A percentile compares a stretch with the other conserved stretches of the same genome.
Conservation (phyloP, 2,797 vertebrate genomes). For the Poeciliopsis paucimaculata region DNA sequence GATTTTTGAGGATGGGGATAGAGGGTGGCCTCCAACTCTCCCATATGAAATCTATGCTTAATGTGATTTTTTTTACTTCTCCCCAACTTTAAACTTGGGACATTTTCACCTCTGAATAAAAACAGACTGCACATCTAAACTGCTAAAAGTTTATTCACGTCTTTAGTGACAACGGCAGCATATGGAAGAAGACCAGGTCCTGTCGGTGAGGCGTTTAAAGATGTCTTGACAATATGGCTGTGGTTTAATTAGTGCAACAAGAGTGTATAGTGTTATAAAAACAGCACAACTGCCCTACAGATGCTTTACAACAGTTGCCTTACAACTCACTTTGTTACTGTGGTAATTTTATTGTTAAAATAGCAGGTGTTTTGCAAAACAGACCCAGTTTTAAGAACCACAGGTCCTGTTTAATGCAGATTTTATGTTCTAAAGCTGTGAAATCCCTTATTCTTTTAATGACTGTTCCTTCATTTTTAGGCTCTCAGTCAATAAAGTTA, state of each 20-base stretch:
- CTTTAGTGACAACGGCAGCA: not conserved
- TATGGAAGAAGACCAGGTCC: not conserved
- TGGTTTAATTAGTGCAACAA: not conserved
- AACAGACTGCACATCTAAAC: not conserved
- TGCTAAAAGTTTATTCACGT: not conserved
- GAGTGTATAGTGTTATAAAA: not conserved
- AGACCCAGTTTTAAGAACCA: not conserved
- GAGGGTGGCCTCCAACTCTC: not conserved
- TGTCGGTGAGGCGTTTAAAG: not conserved
- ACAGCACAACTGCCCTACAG: not conserved
- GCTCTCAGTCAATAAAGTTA: not conserved
- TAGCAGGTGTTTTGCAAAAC: not conserved
- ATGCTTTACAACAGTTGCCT: not conserved
- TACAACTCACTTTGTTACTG: not conserved
- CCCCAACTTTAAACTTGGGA: not conserved
- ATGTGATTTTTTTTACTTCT: not conserved
- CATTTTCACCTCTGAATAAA: not conserved
- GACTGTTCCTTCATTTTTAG: not conserved
- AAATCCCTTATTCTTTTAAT: not conserved
- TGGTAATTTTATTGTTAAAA: not conserved
- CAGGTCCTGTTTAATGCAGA: not conserved
- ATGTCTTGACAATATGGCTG: not conserved
- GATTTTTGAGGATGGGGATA: not conserved
- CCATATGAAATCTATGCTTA: not conserved
- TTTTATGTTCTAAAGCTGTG: not conserved